Evolutionary conservation across 2,113 vertebrate species (phyloP), one percentile per base, ranked within the genome.

Genomic region (Salvelinus fontinalis): DNA sequence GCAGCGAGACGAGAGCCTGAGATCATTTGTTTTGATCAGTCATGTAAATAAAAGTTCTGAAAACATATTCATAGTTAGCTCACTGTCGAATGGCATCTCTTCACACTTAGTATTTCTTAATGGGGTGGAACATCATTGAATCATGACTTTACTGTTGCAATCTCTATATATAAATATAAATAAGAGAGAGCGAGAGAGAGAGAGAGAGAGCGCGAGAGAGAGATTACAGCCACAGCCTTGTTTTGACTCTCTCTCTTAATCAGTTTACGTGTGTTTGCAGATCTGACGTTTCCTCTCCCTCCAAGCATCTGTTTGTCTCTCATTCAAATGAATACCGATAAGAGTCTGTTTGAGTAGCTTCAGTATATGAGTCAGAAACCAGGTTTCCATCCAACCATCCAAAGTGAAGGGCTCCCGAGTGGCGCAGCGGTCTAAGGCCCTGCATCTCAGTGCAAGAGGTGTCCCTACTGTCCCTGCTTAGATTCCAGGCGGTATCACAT

Each of bases 261-360:
- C 81, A 86, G 83, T 89, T 87, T 75, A 85, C 76, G 76, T 73
- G 39, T 9, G 67, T 71, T 86, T 26, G 5, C 49, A 51, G 8
- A 51, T 70, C 49, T 44, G 12, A 67, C 80, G 83, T 80, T 88
- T 83, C 83, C 77, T 75, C 76, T 34, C 48, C 39, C 81, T 81
- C 54, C n/a, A 75, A 80, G 80, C 75, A 79, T 84, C 77, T 80
- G 82, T 12, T 5, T 51, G 34, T 78, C 80, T 77, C n/a, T 39
- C 39, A 82, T 76, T 60, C 44, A 48, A 18, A 31, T 54, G 71
- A 71, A 80, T 68, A 65, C 44, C 7, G 34, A 77, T 79, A 82
- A 75, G 66, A 29, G 80, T 12, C 68, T 39, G 3, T 34, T 67
- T 39, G 13, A 65, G 72, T 24, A 51, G 27, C 26, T 39, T 39